Percentiles rank a stretch among this genome's conserved stretches.
Conservation (phyloP, 2,888 invertebrate genomes). For the Augiades crinisus region DNA sequence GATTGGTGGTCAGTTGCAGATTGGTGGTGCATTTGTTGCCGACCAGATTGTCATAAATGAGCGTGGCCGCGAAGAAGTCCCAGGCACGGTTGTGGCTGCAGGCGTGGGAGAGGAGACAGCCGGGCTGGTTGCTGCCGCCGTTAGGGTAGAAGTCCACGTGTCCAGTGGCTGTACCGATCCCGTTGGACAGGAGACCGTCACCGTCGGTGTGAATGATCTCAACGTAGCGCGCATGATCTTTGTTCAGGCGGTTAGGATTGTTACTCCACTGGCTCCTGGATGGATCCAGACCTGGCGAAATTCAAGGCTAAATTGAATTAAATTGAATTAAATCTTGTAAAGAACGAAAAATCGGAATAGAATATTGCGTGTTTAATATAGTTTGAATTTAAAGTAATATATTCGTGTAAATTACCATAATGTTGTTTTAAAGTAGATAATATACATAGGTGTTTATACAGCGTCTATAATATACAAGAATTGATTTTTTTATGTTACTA, state of each 20-base stretch:
- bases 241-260: constrained; percentile 39
- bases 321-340: not conserved
- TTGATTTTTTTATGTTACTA: no score
- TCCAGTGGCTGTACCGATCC: constrained; percentile 88
- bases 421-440: no score
- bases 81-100: constrained; percentile 56
- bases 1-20: constrained; percentile 42
- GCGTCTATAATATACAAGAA: no score
- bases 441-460: no score
- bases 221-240: constrained; percentile 52
- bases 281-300: constrained; percentile 51
- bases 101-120: constrained; percentile 44
- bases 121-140: constrained; percentile 86
- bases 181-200: constrained; percentile 54
- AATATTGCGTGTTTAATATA: no score
- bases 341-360: not conserved
- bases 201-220: constrained; percentile 64
- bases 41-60: constrained; percentile 36
- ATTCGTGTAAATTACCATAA: no score
- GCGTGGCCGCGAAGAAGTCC: constrained; percentile 49
- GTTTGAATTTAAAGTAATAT: no score
- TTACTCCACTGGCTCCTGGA: constrained; percentile 44
- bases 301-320: no score
- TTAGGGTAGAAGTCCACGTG: constrained; percentile 95
- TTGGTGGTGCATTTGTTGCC: constrained; percentile 44